These are phyloP conservation scores for Drosophila multiciliata DNA, from an alignment of 2,888 invertebrate species.

Conservation along the genomic window DNA sequence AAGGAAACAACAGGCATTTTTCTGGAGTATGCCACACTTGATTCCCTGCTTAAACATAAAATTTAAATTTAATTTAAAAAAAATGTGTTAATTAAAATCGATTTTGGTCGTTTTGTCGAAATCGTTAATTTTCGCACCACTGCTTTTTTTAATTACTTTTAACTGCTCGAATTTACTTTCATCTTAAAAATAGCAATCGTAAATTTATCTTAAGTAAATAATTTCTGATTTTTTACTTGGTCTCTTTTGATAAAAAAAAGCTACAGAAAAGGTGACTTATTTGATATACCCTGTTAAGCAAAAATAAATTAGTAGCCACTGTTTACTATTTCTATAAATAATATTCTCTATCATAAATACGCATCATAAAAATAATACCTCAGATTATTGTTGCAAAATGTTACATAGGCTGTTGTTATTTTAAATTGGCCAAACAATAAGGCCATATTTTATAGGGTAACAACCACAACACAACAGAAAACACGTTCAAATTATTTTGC, in stretches of 20 bases:
- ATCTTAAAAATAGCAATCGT: background rate
- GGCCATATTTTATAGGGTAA: slow-evolving; percentile 25
- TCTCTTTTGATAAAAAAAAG: background rate
- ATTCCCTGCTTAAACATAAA: slow-evolving; percentile 18
- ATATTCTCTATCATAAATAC: background rate
- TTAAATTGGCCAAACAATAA: background rate
- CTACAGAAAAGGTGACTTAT: background rate
- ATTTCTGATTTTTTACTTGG: background rate
- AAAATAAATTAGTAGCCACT: background rate
- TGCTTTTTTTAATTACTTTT: background rate
- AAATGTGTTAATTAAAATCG: background rate
- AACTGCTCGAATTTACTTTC: background rate
- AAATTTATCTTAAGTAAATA: background rate
- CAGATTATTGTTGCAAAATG: background rate
- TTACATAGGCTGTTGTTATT: background rate
- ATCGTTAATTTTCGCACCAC: background rate
- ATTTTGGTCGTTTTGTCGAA: background rate
- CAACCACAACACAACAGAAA: slow-evolving; percentile 36
- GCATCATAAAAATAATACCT: background rate
- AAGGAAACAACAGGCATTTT: slow-evolving; percentile 22
- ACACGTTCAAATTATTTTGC: slow-evolving; percentile 62
- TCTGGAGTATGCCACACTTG: slow-evolving; percentile 1
- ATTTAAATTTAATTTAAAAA: background rate
- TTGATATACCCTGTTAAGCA: background rate
- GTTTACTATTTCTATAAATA: background rate